Evolutionary conservation across 2,797 vertebrate species (phyloP), one percentile per base, ranked within the genome.

Genomic region (Tangara arthus): DNA sequence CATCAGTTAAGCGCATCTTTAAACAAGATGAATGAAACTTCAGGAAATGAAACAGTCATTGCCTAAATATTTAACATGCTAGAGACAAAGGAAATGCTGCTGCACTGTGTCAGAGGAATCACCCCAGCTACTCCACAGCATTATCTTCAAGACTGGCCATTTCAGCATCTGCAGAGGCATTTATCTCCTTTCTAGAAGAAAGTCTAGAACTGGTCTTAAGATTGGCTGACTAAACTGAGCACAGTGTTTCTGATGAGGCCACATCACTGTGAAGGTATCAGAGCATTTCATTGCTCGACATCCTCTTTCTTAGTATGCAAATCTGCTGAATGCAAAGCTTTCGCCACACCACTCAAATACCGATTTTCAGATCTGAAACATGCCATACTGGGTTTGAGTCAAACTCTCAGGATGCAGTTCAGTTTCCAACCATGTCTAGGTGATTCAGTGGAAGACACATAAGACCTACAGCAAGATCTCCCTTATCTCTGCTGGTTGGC

Each of bases 21-120:
- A 88, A 80, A 64, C 41, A 85, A 87, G 77, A 91, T 13, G 42
- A 94, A 92, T 84, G 50, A 26, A 82, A 94, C 79, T 52, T 88
- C 86, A 95, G 95, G 93, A 95, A 90, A 96, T 93, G 46, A 95
- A 93, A 97, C 59, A 46, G 39, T 61, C 90, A 82, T 73, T 91
- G 60, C 42, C n/a, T 61, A 41, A 78, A 73, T 37, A 73, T 66
- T 85, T 68, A 57, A 70, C 42, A 35, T 24, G 8, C 44, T 88
- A 32, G 44, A 90, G 77, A 91, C 72, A 94, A 83, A 93, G 37
- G 52, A 88, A 94, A 79, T 35, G 30, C 21, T n/a, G n/a, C n/a
- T n/a, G n/a, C 57, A 59, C 27, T 65, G 19, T 66, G 50, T 63
- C 55, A 63, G 50, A 65, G 50, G 65, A 90, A 78, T 61, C 14